Percentiles rank a stretch among this genome's conserved stretches.
These are phyloP conservation scores for Caradrina clavipalpis DNA, from an alignment of 2,888 invertebrate genomes.

Conservation along the genomic window DNA sequence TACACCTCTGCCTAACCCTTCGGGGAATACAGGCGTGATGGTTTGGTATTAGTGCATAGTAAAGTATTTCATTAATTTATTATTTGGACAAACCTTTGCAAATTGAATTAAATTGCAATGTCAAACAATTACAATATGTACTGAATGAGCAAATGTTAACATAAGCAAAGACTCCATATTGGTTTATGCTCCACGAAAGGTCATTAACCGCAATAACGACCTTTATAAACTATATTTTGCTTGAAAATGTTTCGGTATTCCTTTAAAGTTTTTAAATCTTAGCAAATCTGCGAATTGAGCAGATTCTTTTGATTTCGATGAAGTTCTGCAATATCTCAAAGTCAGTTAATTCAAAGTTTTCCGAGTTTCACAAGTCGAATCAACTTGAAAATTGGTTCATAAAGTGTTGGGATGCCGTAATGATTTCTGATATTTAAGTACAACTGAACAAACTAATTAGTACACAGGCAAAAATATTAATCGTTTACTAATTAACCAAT, in stretches of 20 bases:
- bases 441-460: too few species aligned
- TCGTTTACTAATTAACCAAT: too few species aligned
- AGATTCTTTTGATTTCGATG: slow-evolving; percentile 24
- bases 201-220: slow-evolving; percentile 5
- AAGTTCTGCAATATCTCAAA: slow-evolving; percentile 16
- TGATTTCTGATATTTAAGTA: slow-evolving; percentile 15
- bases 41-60: not conserved
- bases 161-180: not conserved
- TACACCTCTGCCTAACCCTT: too few species aligned
- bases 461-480: too few species aligned
- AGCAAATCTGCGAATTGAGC: slow-evolving; percentile 7
- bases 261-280: slow-evolving; percentile 10
- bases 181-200: not conserved
- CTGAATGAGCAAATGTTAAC: not conserved
- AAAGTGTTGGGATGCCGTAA: slow-evolving; percentile 15
- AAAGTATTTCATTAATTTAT: slow-evolving; percentile 15
- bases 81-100: not conserved
- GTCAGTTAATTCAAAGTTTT: slow-evolving; percentile 5
- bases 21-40: too few species aligned
- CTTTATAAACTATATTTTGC: slow-evolving; percentile 4
- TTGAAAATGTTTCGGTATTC: not conserved
- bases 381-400: slow-evolving; percentile 23
- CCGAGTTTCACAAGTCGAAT: not conserved
- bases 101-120: slow-evolving; percentile 7
- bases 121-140: slow-evolving; percentile 17